These are phyloP conservation scores for Artemia sp. DNA, from an alignment of 2,888 invertebrate genomes.

Conservation along the genomic window DNA sequence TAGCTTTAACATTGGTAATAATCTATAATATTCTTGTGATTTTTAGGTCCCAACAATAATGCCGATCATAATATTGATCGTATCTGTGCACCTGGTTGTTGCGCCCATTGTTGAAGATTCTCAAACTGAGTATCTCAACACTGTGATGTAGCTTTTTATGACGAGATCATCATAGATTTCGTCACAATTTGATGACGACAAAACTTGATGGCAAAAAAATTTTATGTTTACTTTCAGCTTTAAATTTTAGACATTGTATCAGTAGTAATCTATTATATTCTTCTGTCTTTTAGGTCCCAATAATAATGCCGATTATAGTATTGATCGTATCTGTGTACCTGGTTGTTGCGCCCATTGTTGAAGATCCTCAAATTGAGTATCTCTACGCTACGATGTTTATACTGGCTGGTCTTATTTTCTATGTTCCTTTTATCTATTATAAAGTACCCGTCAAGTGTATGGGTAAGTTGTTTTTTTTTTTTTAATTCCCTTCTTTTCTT, in stretches of 20 bases:
- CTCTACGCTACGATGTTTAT: conserved; percentile 79
- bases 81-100: conserved; percentile 77
- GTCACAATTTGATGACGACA: too few relatives aligned
- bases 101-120: conserved; percentile 85
- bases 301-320: conserved; percentile 75
- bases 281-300: conserved; percentile 49
- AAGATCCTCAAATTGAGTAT: conserved; percentile 84
- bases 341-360: conserved; percentile 80
- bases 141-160: conserved; percentile 30
- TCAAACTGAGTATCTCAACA: conserved; percentile 85
- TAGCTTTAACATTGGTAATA: too few relatives aligned
- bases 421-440: conserved; percentile 81
- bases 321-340: conserved; percentile 75
- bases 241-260: too few relatives aligned
- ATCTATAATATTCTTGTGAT: not conserved
- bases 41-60: conserved; percentile 69
- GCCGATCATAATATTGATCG: conserved; percentile 69
- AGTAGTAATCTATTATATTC: too few relatives aligned
- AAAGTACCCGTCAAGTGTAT: conserved; percentile 65
- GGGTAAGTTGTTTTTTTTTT: conserved; percentile 47
- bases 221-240: too few relatives aligned
- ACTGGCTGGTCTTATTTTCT: conserved; percentile 69
- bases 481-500: too few relatives aligned
- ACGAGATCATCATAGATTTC: too few relatives aligned
- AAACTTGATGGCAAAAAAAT: too few relatives aligned